Evolutionary conservation across 2,113 vertebrate species (phyloP).

Genomic region (Etheostoma spectabile): DNA sequence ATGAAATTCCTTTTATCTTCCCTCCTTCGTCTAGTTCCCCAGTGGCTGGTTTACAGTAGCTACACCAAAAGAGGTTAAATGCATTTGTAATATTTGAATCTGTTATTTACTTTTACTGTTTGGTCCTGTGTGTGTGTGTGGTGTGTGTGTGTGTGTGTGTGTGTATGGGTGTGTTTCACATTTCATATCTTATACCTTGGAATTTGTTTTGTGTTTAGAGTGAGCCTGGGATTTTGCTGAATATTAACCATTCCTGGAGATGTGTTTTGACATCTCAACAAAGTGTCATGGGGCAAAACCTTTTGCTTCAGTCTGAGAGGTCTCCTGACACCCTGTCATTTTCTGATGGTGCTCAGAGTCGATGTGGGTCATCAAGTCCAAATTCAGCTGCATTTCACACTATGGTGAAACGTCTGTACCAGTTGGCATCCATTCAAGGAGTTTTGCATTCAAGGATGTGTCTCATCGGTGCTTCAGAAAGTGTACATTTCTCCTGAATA

Average conservation of each 20-base stretch:
- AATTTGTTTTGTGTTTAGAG: slow-evolving; percentile 26
- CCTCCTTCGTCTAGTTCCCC: slow-evolving; percentile 5
- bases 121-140: slow-evolving; percentile 15
- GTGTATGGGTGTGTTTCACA: not conserved
- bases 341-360: slow-evolving; percentile 46
- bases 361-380: slow-evolving; percentile 37
- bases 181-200: not conserved
- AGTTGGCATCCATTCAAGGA: slow-evolving; percentile 17
- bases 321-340: slow-evolving; percentile 68
- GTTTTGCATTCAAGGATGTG: not conserved
- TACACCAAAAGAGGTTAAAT: not conserved
- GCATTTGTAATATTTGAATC: slow-evolving; percentile 12
- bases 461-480: not conserved
- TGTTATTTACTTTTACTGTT: slow-evolving; percentile 2
- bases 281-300: slow-evolving; percentile 48
- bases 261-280: slow-evolving; percentile 68
- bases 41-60: slow-evolving; percentile 4
- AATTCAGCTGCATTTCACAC: slow-evolving; percentile 44
- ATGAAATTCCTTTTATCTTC: not conserved
- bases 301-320: slow-evolving; percentile 53
- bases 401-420: not conserved
- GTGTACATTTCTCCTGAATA: not conserved
- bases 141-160: not conserved
- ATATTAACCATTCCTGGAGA: slow-evolving; percentile 53
- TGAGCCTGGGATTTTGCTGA: slow-evolving; percentile 34